Conservation (phyloP, 1,140 invertebrate species). For the Drosophila bifasciata region DNA sequence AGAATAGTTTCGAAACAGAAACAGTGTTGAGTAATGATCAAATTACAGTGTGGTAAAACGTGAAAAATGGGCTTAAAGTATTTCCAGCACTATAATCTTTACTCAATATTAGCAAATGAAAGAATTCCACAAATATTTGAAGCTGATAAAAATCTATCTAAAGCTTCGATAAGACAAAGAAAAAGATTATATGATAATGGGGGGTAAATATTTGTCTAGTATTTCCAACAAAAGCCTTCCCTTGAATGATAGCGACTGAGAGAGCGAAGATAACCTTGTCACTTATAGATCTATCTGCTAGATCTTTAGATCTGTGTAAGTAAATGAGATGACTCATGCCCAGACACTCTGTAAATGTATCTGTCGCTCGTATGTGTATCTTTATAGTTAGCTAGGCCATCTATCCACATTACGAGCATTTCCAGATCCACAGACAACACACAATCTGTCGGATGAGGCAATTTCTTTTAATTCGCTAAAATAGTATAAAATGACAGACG, state of each 20-base stretch:
- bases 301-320: neutral
- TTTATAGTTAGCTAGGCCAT: conserved; percentile 54
- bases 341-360: conserved; percentile 3
- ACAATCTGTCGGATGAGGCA: conserved; percentile 66
- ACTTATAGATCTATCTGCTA: conserved; percentile 1
- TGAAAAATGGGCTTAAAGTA: neutral
- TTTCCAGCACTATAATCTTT: neutral
- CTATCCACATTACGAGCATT: conserved; percentile 48
- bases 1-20: no score
- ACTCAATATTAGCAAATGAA: neutral
- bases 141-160: neutral
- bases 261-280: conserved; percentile 6
- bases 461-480: conserved; percentile 81
- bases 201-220: neutral
- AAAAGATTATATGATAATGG: neutral
- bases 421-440: conserved; percentile 12
- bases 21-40: neutral
- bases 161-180: conserved; percentile 9
- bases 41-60: no score
- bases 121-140: conserved; percentile 1
- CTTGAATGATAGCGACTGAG: conserved; percentile 12
- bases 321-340: conserved; percentile 19
- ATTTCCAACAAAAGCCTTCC: conserved; percentile 17
- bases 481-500: conserved; percentile 53
- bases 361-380: neutral